These are phyloP conservation scores for Bubo blakistoni DNA, from an alignment of 2,113 vertebrate species.

Conservation along the genomic window DNA sequence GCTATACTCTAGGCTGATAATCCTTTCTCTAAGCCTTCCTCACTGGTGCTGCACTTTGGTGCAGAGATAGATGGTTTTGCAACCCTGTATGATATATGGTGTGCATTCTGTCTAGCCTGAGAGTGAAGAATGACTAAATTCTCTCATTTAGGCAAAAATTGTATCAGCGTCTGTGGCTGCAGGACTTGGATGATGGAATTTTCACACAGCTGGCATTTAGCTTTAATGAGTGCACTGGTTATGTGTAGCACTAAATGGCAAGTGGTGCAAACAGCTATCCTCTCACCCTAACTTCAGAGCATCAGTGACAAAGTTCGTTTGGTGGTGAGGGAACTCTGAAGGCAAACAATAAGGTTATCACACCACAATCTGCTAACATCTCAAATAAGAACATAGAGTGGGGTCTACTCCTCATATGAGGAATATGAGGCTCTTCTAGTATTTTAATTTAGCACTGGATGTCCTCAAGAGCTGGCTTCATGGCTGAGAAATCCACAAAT, in stretches of 20 bases:
- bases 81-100: neutral
- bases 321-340: neutral
- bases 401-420: neutral
- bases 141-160: neutral
- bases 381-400: neutral
- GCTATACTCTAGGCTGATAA: neutral
- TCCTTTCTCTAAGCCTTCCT: neutral
- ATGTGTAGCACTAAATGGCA: neutral
- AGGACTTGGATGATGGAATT: neutral
- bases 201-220: neutral
- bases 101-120: neutral
- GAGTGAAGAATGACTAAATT: neutral
- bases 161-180: neutral
- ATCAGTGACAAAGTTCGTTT: neutral
- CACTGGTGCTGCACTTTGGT: neutral
- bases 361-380: neutral
- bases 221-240: neutral
- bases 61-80: neutral
- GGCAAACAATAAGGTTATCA: neutral
- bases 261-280: neutral
- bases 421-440: neutral
- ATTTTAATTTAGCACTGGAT: neutral
- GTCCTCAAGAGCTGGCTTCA: neutral
- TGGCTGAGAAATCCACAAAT: neutral
- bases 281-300: neutral